A percentile compares a stretch with the other conserved stretches of the same genome.
phyloP scores from a whole-genome alignment of 1,140 invertebrate genomes.

The Proctacanthus coquilletti region DNA sequence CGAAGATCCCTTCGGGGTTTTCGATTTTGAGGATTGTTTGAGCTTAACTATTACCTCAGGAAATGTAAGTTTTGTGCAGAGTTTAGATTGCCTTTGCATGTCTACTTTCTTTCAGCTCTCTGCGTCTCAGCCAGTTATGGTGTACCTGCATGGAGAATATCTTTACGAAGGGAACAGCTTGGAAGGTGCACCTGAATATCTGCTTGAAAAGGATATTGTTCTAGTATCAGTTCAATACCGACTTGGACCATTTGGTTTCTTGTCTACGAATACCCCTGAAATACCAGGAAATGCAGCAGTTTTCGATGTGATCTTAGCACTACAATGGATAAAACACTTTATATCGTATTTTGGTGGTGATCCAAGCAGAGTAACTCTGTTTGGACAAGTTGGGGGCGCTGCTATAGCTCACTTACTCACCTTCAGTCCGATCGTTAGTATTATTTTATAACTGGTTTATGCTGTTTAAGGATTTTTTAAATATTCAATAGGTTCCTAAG shows the following conservation, averaged over 20 bases:
- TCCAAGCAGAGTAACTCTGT: slow-evolving; percentile 38
- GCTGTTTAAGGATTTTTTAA: background rate
- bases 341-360: slow-evolving; percentile 50
- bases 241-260: slow-evolving; percentile 40
- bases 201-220: slow-evolving; percentile 59
- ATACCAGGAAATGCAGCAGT: slow-evolving; percentile 53
- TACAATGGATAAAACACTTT: slow-evolving; percentile 45
- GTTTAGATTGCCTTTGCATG: background rate
- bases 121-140: slow-evolving; percentile 16
- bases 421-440: slow-evolving; percentile 24
- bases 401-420: slow-evolving; percentile 32
- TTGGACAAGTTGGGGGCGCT: slow-evolving; percentile 42
- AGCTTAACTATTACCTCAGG: slow-evolving; percentile 23
- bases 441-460: background rate
- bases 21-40: slow-evolving; percentile 25
- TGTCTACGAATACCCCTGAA: slow-evolving; percentile 35
- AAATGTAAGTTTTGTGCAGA: slow-evolving; percentile 11
- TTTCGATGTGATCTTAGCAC: slow-evolving; percentile 44
- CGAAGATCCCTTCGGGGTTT: slow-evolving; percentile 17
- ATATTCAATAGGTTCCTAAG: slow-evolving; percentile 11
- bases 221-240: slow-evolving; percentile 69
- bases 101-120: slow-evolving; percentile 5
- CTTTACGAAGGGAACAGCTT: slow-evolving; percentile 31
- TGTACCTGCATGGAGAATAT: slow-evolving; percentile 29
- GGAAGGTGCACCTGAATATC: slow-evolving; percentile 51